phyloP scores from a whole-genome alignment of 2,888 invertebrate genomes.

The Zootermopsis nevadensis region DNA sequence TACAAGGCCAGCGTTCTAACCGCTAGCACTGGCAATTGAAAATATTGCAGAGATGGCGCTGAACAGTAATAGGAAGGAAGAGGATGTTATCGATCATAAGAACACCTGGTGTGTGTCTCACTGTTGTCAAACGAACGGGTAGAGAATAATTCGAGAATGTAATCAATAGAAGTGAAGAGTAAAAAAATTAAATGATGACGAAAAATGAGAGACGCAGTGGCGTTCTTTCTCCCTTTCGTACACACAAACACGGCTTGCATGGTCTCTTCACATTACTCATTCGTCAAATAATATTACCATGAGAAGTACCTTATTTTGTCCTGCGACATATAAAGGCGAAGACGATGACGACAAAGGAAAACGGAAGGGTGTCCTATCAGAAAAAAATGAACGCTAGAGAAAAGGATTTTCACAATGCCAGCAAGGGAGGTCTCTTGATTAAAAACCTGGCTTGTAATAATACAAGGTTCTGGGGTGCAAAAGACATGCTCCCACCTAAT shows the following conservation, averaged over 20 bases:
- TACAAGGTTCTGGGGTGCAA: neutral
- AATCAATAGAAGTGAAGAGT: neutral
- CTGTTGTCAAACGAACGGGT: neutral
- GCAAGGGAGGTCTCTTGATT: constrained; percentile 32
- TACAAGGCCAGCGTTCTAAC: too few relatives aligned
- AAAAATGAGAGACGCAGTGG: neutral
- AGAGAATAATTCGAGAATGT: neutral
- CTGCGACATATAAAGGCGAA: neutral
- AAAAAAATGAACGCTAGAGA: constrained; percentile 21
- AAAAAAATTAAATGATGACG: neutral
- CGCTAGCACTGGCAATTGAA: too few relatives aligned
- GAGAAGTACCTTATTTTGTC: constrained; percentile 32
- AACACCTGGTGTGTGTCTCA: neutral
- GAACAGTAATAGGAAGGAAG: too few relatives aligned
- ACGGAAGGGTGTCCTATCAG: constrained; percentile 7
- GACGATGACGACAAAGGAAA: constrained; percentile 12
- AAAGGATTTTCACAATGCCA: constrained; percentile 30
- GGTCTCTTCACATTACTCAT: constrained; percentile 48
- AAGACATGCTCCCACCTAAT: neutral
- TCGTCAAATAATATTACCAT: constrained; percentile 45
- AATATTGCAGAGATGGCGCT: too few relatives aligned
- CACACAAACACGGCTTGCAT: constrained; percentile 31
- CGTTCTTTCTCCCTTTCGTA: neutral
- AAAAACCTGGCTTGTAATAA: constrained; percentile 25
- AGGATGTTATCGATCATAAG: neutral